Base-by-base conservation (phyloP, 2,888 invertebrate species). In the Apamea anceps region DNA sequence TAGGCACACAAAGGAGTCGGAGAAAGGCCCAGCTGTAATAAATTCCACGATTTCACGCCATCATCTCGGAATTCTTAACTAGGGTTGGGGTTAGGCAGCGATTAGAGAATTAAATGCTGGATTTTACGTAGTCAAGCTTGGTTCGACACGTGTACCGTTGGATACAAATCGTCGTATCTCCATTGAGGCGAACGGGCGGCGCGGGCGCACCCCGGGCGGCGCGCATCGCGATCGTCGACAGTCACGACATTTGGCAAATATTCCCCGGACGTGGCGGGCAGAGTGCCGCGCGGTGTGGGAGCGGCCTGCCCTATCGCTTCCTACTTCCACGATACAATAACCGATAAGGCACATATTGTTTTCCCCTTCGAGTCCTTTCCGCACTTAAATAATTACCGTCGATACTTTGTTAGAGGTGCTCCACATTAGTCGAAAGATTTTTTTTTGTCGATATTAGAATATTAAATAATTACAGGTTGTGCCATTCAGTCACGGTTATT, bases 191-290 rank as follows among this genome's bases (percentile, higher is more conserved):
- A 91, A 90, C 92, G 89, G 92, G 92, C 92, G 90, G 93, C 93
- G 90, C 93, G 88, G 93, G 94, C 94, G 95, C 96, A 95, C 95
- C 95, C 95, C 95, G 93, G 96, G 96, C 95, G 94, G 95, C 94
- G 95, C 95, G 90, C 95, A 96, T 96, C 96, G 95, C 96, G 96
- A 96, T 96, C 95, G 92, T 95, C 95, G 95, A 92, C 94, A 94
- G 96, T 97, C 96, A 97, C 96, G 96, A 97, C 96, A 94, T 95
- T 96, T 96, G 95, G 96, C 96, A 95, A 96, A 96, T 96, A 96
- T 96, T 96, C 94, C 93, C 94, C 93, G 93, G 94, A 94, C 94
- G 94, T 93, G 90, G 94, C 93, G 92, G 83, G 91, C 91, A 91
- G 91, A 91, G 91, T 91, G 93, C 93, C 90, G 90, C 90, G 90